Conservation (phyloP, 2,113 vertebrate genomes). For the Ciconia stormi region DNA sequence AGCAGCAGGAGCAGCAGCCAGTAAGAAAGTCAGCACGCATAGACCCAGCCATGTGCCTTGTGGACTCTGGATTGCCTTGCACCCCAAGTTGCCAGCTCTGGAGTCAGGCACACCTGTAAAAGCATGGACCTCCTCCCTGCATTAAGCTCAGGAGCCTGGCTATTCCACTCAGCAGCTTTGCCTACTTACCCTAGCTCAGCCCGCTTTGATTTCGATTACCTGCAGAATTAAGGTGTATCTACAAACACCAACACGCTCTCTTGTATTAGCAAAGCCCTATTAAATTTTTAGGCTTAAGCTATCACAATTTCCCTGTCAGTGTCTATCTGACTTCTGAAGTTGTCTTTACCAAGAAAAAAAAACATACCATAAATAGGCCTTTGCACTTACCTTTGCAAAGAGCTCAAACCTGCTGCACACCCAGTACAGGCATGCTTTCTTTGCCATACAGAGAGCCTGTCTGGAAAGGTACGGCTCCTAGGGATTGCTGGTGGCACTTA, state of each 20-base stretch:
- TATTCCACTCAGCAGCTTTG: not conserved
- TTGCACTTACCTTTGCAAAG: not conserved
- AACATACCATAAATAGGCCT: not conserved
- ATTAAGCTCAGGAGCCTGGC: not conserved
- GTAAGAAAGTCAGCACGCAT: not conserved
- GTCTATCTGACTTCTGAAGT: not conserved
- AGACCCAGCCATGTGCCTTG: not conserved
- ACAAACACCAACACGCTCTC: rapidly evolving
- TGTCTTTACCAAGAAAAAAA: not conserved
- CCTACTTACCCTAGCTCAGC: not conserved
- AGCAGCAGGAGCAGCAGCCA: not conserved
- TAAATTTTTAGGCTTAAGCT: not conserved
- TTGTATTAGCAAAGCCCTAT: not conserved
- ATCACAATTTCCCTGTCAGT: not conserved
- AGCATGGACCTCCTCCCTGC: not conserved
- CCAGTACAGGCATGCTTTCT: not conserved
- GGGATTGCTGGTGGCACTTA: not conserved
- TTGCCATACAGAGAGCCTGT: rapidly evolving
- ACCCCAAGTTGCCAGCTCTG: not conserved
- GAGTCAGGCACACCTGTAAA: not conserved
- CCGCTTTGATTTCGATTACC: not conserved
- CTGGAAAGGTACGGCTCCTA: not conserved
- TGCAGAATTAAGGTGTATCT: not conserved
- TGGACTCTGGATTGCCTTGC: not conserved
- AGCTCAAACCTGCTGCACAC: not conserved